Base-by-base conservation (phyloP, 2,113 vertebrate genomes). In the Maccullochella peelii region DNA sequence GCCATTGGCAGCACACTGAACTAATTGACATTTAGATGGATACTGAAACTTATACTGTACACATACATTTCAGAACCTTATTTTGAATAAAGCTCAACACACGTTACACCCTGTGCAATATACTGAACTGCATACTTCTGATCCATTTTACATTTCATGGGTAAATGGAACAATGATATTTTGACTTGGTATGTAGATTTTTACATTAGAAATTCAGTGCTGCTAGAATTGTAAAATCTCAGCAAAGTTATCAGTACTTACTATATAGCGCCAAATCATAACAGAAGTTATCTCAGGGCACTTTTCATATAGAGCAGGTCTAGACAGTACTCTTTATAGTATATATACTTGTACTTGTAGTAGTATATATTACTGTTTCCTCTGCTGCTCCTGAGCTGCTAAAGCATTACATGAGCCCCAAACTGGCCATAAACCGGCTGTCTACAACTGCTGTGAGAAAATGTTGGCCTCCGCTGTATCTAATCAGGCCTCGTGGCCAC, bases 401-500 rank as follows among this genome's bases (percentile, higher is more conserved):
- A 66, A 79, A 75, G 62, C 27, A 69, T 67, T 33, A 74, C 42
- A 52, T 15, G 25, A 73, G 25, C 20, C 40, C 16, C 76, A 49
- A 20, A 71, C 81, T 42, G 73, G 68, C 61, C 57, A 40, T 77
- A 67, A 63, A 27, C 59, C 38, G 15, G 40, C 74, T 84, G n/a
- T 73, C 16, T 61, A 38, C 72, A 38, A 66, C 63, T 44, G 38
- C 50, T 66, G 15, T 25, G 62, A 80, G 50, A 57, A 73, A 76
- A 80, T 16, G 44, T 44, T 77, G 69, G 77, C 77, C 69, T 66
- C 10, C 12, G 36, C 67, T 77, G 62, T 76, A 54, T 80, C 79
- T 79, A 83, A 80, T 89, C 84, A 58, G 27, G 73, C 59, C 70
- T 76, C 5, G 9, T 81, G 85, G 70, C 65, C 59, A 78, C 54